phyloP scores from a whole-genome alignment of 2,888 invertebrate species.

The Eristalis arbustorum region DNA sequence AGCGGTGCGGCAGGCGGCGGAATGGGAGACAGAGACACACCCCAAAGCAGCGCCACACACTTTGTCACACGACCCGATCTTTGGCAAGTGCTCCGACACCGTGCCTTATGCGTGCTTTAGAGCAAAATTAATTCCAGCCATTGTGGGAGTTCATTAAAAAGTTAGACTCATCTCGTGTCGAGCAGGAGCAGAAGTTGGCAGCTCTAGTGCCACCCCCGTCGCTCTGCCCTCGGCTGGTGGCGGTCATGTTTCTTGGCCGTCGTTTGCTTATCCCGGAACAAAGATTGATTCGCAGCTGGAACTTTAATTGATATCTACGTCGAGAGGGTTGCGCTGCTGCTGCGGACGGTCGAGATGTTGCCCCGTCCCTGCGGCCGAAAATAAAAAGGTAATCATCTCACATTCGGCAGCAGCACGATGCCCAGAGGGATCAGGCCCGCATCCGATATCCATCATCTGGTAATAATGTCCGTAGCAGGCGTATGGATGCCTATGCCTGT shows the following conservation, averaged over 20 bases:
- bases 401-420: constrained; percentile 29
- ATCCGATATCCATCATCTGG: constrained; percentile 61
- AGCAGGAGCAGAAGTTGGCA: constrained; percentile 38
- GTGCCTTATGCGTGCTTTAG: constrained; percentile 54
- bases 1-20: neutral
- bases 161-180: constrained; percentile 32
- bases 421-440: constrained; percentile 57
- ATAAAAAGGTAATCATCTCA: neutral
- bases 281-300: constrained; percentile 41
- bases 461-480: constrained; percentile 58
- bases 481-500: constrained; percentile 27
- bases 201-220: neutral
- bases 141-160: constrained; percentile 67
- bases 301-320: constrained; percentile 36
- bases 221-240: neutral
- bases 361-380: neutral
- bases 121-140: constrained; percentile 61
- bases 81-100: constrained; percentile 41
- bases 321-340: neutral
- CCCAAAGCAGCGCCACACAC: neutral
- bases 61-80: constrained; percentile 16
- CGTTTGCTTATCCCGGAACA: neutral
- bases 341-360: neutral
- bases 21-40: neutral
- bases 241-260: neutral